Evolutionary conservation across 2,113 vertebrate species (phyloP), one percentile per base, ranked within the genome.

Genomic region (Eulemur macaco): DNA sequence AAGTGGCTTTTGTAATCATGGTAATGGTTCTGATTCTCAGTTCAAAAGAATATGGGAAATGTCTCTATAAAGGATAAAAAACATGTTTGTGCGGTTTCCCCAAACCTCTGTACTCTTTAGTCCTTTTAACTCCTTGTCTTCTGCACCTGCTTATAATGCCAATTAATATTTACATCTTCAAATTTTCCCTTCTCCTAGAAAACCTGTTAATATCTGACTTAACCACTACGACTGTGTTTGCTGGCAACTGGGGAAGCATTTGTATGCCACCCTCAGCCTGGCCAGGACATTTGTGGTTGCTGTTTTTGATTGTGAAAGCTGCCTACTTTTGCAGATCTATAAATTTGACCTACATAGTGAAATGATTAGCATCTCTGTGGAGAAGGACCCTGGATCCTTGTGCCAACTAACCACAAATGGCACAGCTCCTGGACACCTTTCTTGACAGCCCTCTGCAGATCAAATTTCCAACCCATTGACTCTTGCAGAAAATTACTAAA

Each of bases 401-500:
- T 82, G 47, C 56, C 74, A 39, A 34, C 34, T 25, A 73, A 45
- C 10, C 3, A 63, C 17, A 63, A 47, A 2, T 27, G 42, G 6
- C 17, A 27, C n/a, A 91, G 20, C 37, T 76, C 27, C 77, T 87
- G 7, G 29, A 52, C 18, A 47, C 9, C n/a, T 71, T 73, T 69
- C 71, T 42, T 89, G 14, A 66, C 20, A 50, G 11, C 17, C 86
- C 31, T 69, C 37, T 74, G n/a, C 25, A 23, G 11, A 82, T 63
- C 50, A 56, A 0, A 77, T 87, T 85, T 84, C 45, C 39, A 85
- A 10, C 47, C 25, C 31, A 56, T 73, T 82, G 42, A 64, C 25
- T 47, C 39, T 78, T 90, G n/a, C 34, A 92, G 21, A 90, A 90
- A 80, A 82, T 96, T 37, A 81, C 47, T 86, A 47, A 86, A 78